Conservation (phyloP, 2,113 vertebrate genomes). For the Dryoscopus gambensis region DNA sequence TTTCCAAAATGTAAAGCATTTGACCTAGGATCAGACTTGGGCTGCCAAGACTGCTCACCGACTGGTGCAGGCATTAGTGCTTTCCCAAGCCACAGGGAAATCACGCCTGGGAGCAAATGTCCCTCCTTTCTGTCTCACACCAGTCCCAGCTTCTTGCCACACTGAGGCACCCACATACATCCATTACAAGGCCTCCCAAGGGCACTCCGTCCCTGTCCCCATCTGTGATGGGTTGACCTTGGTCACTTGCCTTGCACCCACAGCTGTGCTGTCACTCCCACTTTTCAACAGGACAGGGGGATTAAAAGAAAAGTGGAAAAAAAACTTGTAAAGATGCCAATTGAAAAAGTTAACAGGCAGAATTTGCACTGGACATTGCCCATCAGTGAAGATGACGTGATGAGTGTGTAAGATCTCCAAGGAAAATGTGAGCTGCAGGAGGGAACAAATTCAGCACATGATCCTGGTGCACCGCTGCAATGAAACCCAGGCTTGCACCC, state of each 20-base stretch:
- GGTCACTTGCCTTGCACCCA: not conserved
- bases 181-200: not conserved
- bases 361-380: not conserved
- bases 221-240: not conserved
- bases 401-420: not conserved
- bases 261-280: not conserved
- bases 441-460: not conserved
- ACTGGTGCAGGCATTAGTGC: not conserved
- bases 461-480: not conserved
- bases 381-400: not conserved
- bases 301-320: not conserved
- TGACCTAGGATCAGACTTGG: not conserved
- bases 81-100: not conserved
- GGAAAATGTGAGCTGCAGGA: not conserved
- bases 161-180: not conserved
- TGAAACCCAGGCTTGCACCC: not conserved
- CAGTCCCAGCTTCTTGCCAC: not conserved
- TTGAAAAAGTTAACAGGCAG: fast-evolving
- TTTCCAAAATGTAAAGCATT: not conserved
- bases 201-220: not conserved
- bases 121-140: not conserved
- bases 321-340: not conserved
- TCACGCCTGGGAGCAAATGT: fast-evolving
- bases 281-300: not conserved
- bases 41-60: not conserved